A percentile compares a stretch with the other conserved stretches of the same genome.
Evolutionary conservation across 2,888 invertebrate species (phyloP).

Genomic region (Rotaria magnacalcarata): DNA sequence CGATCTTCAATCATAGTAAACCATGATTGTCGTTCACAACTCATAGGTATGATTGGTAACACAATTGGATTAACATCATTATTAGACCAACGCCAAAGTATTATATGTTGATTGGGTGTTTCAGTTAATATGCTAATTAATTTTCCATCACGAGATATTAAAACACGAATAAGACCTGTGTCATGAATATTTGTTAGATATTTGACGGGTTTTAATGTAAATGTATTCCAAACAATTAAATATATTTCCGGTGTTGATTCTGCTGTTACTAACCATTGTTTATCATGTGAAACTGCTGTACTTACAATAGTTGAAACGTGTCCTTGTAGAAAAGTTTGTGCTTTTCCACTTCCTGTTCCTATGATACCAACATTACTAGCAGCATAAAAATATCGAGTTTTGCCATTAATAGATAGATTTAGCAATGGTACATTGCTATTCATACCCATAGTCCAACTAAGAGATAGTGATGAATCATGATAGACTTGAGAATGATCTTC

Average conservation of each 20-base stretch:
- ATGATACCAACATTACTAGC: not conserved
- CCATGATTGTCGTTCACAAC: slow-evolving; percentile 20
- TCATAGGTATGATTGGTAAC: not conserved
- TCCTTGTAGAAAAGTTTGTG: not conserved
- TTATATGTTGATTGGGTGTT: not conserved
- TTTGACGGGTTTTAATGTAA: not conserved
- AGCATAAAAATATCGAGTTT: slow-evolving; percentile 1
- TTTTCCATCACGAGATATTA: not conserved
- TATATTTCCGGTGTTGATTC: not conserved
- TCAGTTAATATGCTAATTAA: slow-evolving; percentile 13
- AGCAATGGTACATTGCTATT: not conserved
- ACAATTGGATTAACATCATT: not conserved
- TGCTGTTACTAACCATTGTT: slow-evolving; percentile 8
- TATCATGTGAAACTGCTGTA: slow-evolving; percentile 13
- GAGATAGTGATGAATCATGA: not conserved
- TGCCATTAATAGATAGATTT: not conserved
- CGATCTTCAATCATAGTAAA: slow-evolving; percentile 25
- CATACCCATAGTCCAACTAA: slow-evolving; percentile 1
- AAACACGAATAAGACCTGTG: not conserved
- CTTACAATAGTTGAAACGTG: not conserved
- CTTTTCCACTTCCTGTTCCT: slow-evolving; percentile 18
- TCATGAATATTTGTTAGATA: slow-evolving; percentile 26
- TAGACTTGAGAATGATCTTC: not conserved
- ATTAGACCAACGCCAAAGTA: slow-evolving; percentile 30
- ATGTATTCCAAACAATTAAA: slow-evolving; percentile 9